Evolutionary conservation across 2,797 vertebrate species (phyloP).

Genomic region (Melanotaenia maccullochi): DNA sequence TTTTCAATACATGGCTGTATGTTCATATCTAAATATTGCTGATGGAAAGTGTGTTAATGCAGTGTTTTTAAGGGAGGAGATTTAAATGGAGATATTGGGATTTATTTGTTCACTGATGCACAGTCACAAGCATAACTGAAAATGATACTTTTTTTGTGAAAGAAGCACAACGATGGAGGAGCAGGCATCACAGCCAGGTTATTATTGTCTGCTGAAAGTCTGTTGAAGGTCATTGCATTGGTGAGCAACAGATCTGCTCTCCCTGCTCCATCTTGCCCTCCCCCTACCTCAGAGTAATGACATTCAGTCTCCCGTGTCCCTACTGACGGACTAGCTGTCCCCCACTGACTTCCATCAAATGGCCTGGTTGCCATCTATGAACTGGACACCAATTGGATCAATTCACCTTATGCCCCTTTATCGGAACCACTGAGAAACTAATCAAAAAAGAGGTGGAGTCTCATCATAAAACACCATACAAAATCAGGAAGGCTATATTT

Average conservation of each 20-base stretch:
- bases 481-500: slow-evolving; percentile 10
- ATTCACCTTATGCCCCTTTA: slow-evolving; percentile 74
- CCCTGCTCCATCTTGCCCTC: slow-evolving; percentile 15
- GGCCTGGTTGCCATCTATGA: slow-evolving; percentile 49
- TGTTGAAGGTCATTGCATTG: slow-evolving; percentile 69
- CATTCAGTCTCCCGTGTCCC: slow-evolving; percentile 44
- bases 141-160: slow-evolving; percentile 13
- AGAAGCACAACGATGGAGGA: slow-evolving; percentile 18
- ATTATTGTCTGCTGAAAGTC: slow-evolving; percentile 70
- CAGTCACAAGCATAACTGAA: slow-evolving; percentile 38
- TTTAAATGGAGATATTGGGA: slow-evolving; percentile 10
- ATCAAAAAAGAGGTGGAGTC: slow-evolving; percentile 70
- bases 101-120: slow-evolving; percentile 18
- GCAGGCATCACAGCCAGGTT: slow-evolving; percentile 44
- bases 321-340: slow-evolving; percentile 42
- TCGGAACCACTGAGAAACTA: slow-evolving; percentile 59
- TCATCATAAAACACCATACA: slow-evolving; percentile 16
- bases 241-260: slow-evolving; percentile 55
- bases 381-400: slow-evolving; percentile 69
- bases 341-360: slow-evolving; percentile 62
- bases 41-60: background rate
- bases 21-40: background rate
- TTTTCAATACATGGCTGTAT: background rate
- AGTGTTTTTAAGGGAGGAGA: background rate
- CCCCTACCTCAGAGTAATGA: slow-evolving; percentile 49